A percentile compares a stretch with the other conserved stretches of the same genome.
Conservation (phyloP, 2,113 vertebrate species). For the Phalacrocorax aristotelis region DNA sequence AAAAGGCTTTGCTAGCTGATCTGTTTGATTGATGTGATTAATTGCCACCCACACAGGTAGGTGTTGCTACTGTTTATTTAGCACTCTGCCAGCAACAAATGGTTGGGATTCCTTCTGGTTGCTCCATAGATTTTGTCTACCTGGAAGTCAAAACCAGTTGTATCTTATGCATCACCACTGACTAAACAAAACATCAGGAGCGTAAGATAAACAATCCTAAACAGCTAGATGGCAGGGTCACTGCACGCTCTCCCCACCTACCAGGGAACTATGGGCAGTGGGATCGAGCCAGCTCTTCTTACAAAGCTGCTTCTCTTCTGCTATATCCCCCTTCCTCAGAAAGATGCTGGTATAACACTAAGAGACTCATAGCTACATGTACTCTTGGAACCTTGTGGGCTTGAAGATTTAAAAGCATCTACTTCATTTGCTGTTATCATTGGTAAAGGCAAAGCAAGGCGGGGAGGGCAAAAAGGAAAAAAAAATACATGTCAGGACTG, state of each 20-base stretch:
- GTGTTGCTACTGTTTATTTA: slow-evolving; percentile 69
- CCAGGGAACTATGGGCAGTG: not conserved
- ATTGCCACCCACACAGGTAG: slow-evolving; percentile 61
- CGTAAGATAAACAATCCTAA: slow-evolving; percentile 24
- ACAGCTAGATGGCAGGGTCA: not conserved
- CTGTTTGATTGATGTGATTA: slow-evolving; percentile 55
- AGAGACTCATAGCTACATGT: not conserved
- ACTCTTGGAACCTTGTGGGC: not conserved
- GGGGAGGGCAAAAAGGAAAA: accelerated
- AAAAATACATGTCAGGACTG: not conserved
- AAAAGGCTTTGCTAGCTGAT: slow-evolving; percentile 35
- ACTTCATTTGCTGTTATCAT: accelerated
- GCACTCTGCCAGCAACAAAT: slow-evolving; percentile 43
- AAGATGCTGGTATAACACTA: not conserved
- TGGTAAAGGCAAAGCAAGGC: not conserved
- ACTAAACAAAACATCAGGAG: slow-evolving; percentile 9
- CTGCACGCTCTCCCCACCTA: not conserved
- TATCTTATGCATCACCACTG: slow-evolving; percentile 5
- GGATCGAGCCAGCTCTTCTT: not conserved
- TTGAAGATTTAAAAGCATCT: not conserved
- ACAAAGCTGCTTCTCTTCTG: not conserved
- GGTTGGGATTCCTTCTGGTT: slow-evolving; percentile 58
- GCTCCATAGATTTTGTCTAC: slow-evolving; percentile 33
- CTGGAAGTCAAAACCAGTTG: slow-evolving; percentile 42
- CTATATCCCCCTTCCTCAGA: not conserved